phyloP scores from a whole-genome alignment of 2,797 vertebrate species.

The Ispidina picta region DNA sequence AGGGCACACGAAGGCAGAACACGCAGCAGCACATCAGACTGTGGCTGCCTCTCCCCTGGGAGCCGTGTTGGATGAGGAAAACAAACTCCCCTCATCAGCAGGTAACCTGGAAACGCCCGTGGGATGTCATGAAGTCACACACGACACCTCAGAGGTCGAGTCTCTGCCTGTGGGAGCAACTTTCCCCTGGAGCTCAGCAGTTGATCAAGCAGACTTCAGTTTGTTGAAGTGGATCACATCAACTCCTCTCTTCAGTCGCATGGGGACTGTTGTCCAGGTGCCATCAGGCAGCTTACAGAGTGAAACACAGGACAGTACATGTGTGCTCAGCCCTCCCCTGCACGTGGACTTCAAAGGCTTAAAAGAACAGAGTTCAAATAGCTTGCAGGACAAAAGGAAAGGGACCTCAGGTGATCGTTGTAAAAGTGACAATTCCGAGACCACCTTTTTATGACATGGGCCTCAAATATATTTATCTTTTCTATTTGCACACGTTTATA shows the following conservation, averaged over 20 bases:
- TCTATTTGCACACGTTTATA: constrained; percentile 87
- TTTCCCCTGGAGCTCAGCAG: constrained; percentile 34
- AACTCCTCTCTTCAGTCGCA: constrained; percentile 77
- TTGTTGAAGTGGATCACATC: constrained; percentile 82
- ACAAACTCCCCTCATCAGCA: too few species aligned
- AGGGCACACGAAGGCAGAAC: too few species aligned
- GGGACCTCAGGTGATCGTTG: neutral
- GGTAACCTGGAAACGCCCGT: too few species aligned
- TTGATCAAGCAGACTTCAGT: constrained; percentile 65
- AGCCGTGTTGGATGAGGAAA: too few species aligned
- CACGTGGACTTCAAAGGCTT: constrained; percentile 63
- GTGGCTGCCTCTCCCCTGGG: too few species aligned
- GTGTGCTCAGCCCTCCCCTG: constrained; percentile 63
- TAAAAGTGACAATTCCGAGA: constrained; percentile 75
- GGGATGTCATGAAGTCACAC: too few species aligned
- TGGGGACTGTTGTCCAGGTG: constrained; percentile 76
- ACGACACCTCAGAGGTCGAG: too few species aligned
- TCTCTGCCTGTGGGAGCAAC: too few species aligned
- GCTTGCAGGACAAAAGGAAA: constrained; percentile 51
- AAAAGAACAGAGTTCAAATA: constrained; percentile 54
- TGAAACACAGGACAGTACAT: constrained; percentile 52
- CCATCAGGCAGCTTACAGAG: constrained; percentile 70
- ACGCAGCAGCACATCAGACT: too few species aligned
- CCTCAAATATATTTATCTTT: constrained; percentile 74
- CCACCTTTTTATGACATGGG: constrained; percentile 78